These are phyloP conservation scores for Brotogeris chrysoptera DNA, from an alignment of 2,797 vertebrate species.

Conservation along the genomic window DNA sequence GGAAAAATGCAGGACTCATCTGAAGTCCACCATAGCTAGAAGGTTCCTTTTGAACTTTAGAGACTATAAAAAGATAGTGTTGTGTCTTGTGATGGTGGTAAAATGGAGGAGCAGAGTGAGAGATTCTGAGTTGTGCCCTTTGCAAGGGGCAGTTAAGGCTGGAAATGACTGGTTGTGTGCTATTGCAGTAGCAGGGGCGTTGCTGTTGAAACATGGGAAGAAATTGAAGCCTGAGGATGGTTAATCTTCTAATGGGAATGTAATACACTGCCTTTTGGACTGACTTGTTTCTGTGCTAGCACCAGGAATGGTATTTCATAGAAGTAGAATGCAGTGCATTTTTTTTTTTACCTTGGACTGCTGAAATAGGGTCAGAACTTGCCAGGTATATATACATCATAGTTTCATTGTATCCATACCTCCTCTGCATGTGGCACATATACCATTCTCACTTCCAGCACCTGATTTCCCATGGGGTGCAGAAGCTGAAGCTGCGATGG, in stretches of 20 bases:
- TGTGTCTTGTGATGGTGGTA: not conserved
- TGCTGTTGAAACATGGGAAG: not conserved
- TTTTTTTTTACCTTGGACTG: not conserved
- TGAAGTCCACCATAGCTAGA: not conserved
- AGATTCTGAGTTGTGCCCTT: not conserved
- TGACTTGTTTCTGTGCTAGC: not conserved
- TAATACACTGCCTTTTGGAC: not conserved
- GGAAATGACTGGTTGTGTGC: not conserved
- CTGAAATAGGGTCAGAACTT: not conserved
- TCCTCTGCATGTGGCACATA: not conserved
- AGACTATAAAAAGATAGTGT: not conserved
- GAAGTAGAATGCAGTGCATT: fast-evolving
- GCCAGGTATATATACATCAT: not conserved
- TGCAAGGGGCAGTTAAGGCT: not conserved
- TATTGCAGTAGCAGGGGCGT: not conserved
- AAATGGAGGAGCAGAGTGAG: not conserved
- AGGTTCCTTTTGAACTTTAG: not conserved
- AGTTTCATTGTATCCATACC: not conserved
- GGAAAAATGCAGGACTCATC: not conserved
- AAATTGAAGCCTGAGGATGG: not conserved
- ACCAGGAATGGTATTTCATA: not conserved
- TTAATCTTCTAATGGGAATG: not conserved
- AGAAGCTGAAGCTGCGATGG: not conserved
- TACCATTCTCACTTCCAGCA: fast-evolving
- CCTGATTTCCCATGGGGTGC: not conserved